phyloP scores from a whole-genome alignment of 2,888 invertebrate genomes.

The Agriopis marginaria region DNA sequence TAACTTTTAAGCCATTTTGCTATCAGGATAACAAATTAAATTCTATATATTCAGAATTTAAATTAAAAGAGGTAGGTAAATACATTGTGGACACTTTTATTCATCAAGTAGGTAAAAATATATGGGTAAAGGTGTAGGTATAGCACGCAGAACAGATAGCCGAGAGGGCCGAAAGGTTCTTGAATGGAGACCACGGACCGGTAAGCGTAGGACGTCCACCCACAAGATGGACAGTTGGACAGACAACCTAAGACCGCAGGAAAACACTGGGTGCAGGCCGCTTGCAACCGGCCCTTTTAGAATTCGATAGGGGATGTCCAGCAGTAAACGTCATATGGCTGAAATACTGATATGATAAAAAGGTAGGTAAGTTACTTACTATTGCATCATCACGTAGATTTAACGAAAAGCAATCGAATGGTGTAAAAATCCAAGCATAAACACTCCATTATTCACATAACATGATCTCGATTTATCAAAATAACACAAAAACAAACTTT shows the following conservation, averaged over 20 bases:
- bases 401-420: slow-evolving; percentile 60
- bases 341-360: too few species aligned
- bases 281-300: too few species aligned
- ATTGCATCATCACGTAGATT: slow-evolving; percentile 76
- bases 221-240: too few species aligned
- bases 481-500: slow-evolving; percentile 21
- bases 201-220: too few species aligned
- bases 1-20: neutral
- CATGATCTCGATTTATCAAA: slow-evolving; percentile 45
- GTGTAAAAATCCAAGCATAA: slow-evolving; percentile 42
- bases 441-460: slow-evolving; percentile 68
- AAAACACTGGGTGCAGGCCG: too few species aligned
- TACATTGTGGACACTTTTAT: neutral
- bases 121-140: slow-evolving; percentile 5
- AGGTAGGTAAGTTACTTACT: slow-evolving; percentile 61
- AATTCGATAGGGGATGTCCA: too few species aligned
- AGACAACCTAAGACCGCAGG: too few species aligned
- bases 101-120: neutral
- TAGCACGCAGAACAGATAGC: too few species aligned
- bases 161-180: too few species aligned
- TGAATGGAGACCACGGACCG: too few species aligned
- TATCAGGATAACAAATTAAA: neutral
- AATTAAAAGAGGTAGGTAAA: neutral
- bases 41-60: neutral
- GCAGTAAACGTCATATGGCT: too few species aligned